Evolutionary conservation across 30 jellyfish, hydroid and myxozoan species (phyloP).

Genomic region (Aurelia aurita): DNA sequence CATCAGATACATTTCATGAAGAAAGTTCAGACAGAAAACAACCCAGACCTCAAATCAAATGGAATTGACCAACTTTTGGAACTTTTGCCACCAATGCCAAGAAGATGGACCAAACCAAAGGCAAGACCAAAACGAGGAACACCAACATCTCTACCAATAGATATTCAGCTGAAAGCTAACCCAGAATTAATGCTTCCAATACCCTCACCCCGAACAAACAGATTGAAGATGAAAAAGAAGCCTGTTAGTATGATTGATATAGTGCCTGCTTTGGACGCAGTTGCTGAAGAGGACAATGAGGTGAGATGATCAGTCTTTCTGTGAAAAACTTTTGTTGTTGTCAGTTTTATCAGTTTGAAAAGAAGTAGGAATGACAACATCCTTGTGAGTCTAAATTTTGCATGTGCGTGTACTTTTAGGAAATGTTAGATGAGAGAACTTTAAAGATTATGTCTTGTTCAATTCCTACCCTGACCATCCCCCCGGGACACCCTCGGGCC

Average conservation of each 20-base stretch:
- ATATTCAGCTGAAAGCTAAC: conserved; percentile 62
- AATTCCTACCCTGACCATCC: no score
- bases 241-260: conserved; percentile 42
- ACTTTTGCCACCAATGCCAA: conserved; percentile 88
- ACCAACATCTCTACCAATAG: conserved; percentile 62
- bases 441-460: background rate
- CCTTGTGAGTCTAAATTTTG: no score
- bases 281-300: background rate
- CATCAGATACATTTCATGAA: conserved; percentile 69
- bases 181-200: conserved; percentile 65
- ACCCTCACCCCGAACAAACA: conserved; percentile 20
- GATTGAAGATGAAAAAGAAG: conserved; percentile 20
- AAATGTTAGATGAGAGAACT: background rate
- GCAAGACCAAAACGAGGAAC: conserved; percentile 12
- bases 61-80: conserved; percentile 83
- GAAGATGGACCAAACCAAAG: conserved; percentile 82
- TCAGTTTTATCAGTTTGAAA: no score
- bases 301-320: no score
- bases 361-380: no score
- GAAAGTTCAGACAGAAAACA: conserved; percentile 49
- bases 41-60: conserved; percentile 40
- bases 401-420: background rate
- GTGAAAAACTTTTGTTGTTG: no score
- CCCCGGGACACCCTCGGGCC: no score
- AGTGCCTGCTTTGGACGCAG: conserved; percentile 1